Conservation (phyloP, 2,797 vertebrate species). For the Leuciscus waleckii region DNA sequence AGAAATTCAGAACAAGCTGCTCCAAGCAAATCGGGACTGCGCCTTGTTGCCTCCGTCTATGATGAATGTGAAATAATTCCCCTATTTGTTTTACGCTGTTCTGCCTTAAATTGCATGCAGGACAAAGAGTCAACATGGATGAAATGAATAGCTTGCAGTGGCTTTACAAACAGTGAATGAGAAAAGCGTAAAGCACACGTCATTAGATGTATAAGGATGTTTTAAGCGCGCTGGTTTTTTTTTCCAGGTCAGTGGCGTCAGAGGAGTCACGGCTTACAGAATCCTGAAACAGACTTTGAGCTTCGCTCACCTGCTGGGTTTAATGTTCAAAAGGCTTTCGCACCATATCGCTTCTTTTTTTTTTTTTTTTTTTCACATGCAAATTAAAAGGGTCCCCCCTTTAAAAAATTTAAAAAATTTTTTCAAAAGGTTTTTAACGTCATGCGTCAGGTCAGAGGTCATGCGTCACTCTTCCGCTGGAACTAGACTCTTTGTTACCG, state of each 20-base stretch:
- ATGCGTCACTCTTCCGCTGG: too few species aligned
- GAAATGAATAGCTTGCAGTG: conserved; percentile 45
- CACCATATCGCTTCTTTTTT: not conserved
- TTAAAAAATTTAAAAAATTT: not conserved
- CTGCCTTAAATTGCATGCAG: conserved; percentile 38
- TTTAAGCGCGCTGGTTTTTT: not conserved
- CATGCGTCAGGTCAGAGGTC: too few species aligned
- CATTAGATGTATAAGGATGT: not conserved
- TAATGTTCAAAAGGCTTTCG: not conserved
- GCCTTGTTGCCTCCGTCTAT: conserved; percentile 54
- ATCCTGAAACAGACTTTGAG: conserved; percentile 23
- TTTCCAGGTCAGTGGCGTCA: conserved; percentile 21
- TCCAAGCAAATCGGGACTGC: conserved; percentile 55
- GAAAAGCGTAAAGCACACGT: not conserved
- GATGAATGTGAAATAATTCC: conserved; percentile 59
- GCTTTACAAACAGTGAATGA: conserved; percentile 31
- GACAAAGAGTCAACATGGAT: conserved; percentile 46
- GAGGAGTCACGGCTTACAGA: not conserved
- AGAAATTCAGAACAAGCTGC: conserved; percentile 61
- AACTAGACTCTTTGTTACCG: too few species aligned
- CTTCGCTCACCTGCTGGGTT: conserved; percentile 15
- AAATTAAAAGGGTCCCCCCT: not conserved
- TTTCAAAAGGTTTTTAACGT: too few species aligned
- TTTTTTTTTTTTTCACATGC: not conserved
- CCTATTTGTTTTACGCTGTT: conserved; percentile 39